Conservation (phyloP, 2,113 vertebrate species). For the Triplophysa dalaica region DNA sequence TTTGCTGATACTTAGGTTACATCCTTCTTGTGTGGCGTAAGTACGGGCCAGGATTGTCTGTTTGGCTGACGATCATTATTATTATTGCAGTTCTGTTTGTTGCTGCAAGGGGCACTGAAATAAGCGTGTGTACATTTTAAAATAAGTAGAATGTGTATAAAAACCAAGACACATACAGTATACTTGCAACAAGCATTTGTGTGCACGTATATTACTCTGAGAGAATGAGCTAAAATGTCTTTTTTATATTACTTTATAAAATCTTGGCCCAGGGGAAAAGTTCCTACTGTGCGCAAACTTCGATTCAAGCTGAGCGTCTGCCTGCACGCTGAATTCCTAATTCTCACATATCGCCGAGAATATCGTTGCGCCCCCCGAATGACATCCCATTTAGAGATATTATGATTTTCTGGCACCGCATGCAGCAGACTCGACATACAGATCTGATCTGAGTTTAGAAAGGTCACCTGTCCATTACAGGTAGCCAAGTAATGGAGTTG, state of each 20-base stretch:
- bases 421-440: slow-evolving; percentile 49
- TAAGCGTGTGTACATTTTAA: neutral
- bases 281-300: slow-evolving; percentile 30
- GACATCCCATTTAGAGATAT: slow-evolving; percentile 27
- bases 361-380: neutral
- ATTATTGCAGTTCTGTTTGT: no score
- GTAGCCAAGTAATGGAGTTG: slow-evolving; percentile 71
- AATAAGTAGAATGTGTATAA: neutral
- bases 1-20: neutral
- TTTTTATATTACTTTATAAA: slow-evolving; percentile 24
- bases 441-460: slow-evolving; percentile 60
- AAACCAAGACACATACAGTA: neutral
- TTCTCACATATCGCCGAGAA: slow-evolving; percentile 24
- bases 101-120: neutral
- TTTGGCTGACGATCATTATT: no score
- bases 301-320: slow-evolving; percentile 30
- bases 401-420: slow-evolving; percentile 33
- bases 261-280: slow-evolving; percentile 8
- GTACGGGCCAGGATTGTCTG: no score
- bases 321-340: slow-evolving; percentile 29
- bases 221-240: neutral
- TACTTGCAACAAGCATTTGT: neutral
- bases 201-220: neutral
- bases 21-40: neutral
- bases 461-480: slow-evolving; percentile 69